Evolutionary conservation across 2,888 invertebrate species (phyloP).

Genomic region (Pachydiplax longipennis): DNA sequence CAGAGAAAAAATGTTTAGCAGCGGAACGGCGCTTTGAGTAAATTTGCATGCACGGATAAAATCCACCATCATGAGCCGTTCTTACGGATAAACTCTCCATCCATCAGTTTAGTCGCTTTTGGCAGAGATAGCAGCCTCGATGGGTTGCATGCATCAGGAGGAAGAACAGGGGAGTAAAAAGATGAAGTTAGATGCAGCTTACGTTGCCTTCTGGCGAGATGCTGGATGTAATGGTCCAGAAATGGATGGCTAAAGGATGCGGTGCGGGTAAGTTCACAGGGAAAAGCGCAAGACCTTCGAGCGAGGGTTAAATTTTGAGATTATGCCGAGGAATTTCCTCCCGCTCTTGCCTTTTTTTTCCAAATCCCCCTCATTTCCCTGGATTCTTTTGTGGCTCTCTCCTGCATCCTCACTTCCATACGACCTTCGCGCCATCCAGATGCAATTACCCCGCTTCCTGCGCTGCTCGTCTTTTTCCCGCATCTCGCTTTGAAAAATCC

Average conservation of each 20-base stretch:
- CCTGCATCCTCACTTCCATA: not conserved
- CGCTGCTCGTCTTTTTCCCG: not conserved
- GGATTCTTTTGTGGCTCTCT: not conserved
- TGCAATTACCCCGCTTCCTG: not conserved
- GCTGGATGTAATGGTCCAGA: conserved; percentile 28
- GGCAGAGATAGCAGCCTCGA: not conserved
- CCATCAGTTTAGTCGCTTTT: not conserved
- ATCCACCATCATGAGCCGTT: not conserved
- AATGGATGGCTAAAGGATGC: not conserved
- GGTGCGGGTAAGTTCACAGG: not conserved
- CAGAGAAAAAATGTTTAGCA: not conserved
- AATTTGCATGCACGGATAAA: not conserved
- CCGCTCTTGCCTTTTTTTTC: not conserved
- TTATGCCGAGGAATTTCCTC: not conserved
- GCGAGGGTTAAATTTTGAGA: conserved; percentile 5
- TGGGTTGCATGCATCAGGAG: not conserved
- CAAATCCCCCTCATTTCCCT: not conserved
- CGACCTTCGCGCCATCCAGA: not conserved
- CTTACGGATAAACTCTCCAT: not conserved
- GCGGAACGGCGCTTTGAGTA: not conserved
- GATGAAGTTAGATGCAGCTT: not conserved
- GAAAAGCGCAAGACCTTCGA: not conserved
- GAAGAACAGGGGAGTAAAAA: not conserved
- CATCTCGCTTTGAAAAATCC: not conserved
- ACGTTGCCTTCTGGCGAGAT: conserved; percentile 16